Percentiles rank a stretch among this genome's conserved stretches.
These are phyloP conservation scores for Elegia similella DNA, from an alignment of 2,888 invertebrate species.

Conservation along the genomic window DNA sequence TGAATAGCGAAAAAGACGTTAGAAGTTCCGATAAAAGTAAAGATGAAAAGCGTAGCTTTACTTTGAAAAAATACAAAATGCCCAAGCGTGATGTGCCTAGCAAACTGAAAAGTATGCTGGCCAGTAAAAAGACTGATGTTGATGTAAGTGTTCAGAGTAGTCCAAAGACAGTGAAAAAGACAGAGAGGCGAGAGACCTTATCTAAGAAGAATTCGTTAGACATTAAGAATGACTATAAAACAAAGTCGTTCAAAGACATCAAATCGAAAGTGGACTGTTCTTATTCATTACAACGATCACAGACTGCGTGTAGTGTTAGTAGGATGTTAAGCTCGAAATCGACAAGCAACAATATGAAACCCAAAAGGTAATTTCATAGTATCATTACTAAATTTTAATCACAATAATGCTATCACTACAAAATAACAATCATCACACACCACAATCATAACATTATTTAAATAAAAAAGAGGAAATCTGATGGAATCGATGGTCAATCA, in stretches of 20 bases:
- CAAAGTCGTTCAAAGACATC: slow-evolving; percentile 90
- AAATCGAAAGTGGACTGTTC: slow-evolving; percentile 90
- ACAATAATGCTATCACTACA: too few species aligned
- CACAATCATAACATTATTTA: too few species aligned
- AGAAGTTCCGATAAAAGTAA: slow-evolving; percentile 65
- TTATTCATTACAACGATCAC: slow-evolving; percentile 72
- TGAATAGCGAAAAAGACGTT: slow-evolving; percentile 66
- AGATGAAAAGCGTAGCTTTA: slow-evolving; percentile 78
- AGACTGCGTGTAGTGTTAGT: slow-evolving; percentile 73
- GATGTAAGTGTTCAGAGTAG: slow-evolving; percentile 81
- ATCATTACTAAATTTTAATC: too few species aligned
- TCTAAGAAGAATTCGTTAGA: slow-evolving; percentile 82
- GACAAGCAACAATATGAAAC: slow-evolving; percentile 64
- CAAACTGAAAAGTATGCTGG: slow-evolving; percentile 87
- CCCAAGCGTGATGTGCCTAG: slow-evolving; percentile 89
- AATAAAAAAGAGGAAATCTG: too few species aligned
- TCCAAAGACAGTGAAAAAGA: slow-evolving; percentile 81
- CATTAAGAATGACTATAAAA: slow-evolving; percentile 87
- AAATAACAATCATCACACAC: too few species aligned
- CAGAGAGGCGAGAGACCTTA: slow-evolving; percentile 86
- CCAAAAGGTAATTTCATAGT: slow-evolving; percentile 64
- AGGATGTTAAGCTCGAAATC: slow-evolving; percentile 74
- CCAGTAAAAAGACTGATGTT: slow-evolving; percentile 77
- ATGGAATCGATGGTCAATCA: too few species aligned
- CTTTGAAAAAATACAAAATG: slow-evolving; percentile 88